phyloP scores from a whole-genome alignment of 2,113 vertebrate species.

The Rattus rattus region DNA sequence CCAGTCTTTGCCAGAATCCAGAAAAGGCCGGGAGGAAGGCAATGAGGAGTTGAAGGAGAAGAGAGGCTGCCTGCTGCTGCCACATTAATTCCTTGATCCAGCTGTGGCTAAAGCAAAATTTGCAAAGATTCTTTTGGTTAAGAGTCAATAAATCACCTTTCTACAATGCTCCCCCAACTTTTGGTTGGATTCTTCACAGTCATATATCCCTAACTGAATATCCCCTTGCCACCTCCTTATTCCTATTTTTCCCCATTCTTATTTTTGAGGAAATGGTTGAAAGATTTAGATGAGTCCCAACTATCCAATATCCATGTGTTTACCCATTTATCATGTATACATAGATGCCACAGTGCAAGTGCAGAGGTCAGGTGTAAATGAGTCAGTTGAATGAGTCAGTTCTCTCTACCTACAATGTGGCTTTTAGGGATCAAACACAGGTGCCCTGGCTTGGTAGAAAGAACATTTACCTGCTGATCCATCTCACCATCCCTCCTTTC shows the following conservation, averaged over 20 bases:
- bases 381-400: background rate
- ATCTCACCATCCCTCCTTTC: background rate
- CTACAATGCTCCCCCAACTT: background rate
- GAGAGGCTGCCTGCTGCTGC: background rate
- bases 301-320: background rate
- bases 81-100: background rate
- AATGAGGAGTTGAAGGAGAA: background rate
- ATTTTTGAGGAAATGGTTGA: slow-evolving; percentile 34
- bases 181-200: background rate
- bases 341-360: background rate
- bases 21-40: background rate
- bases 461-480: background rate
- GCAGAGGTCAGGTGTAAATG: background rate
- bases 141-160: background rate
- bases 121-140: background rate
- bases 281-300: background rate
- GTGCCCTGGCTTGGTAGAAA: background rate
- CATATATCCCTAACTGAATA: background rate
- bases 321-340: background rate
- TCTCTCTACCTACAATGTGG: background rate
- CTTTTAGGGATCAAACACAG: background rate
- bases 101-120: background rate
- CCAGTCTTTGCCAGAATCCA: background rate
- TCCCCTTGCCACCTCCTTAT: background rate
- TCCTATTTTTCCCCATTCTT: background rate